A percentile compares a stretch with the other conserved stretches of the same genome.
Evolutionary conservation across 1,140 invertebrate genomes (phyloP).

Genomic region (Contarinia nasturtii): DNA sequence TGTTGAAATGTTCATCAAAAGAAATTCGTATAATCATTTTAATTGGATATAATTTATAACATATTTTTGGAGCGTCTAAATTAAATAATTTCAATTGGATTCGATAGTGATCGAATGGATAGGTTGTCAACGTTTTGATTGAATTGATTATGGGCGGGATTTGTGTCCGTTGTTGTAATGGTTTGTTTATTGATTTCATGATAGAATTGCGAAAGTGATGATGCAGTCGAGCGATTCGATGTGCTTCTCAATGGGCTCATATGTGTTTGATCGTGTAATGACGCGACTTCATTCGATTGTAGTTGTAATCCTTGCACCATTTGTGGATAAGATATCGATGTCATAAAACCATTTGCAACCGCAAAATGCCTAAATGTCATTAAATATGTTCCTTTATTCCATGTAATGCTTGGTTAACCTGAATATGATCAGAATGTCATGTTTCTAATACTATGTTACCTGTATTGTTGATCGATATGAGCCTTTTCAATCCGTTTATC

Average conservation of each 20-base stretch:
- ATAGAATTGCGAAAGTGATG: not conserved
- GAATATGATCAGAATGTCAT: too few relatives aligned
- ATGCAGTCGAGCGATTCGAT: not conserved
- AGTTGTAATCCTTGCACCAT: not conserved
- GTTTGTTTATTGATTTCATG: not conserved
- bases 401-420: too few relatives aligned
- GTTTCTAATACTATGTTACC: constrained; percentile 31
- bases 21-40: too few relatives aligned
- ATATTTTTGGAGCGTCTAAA: too few relatives aligned
- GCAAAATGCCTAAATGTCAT: constrained; percentile 18
- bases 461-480: constrained; percentile 81
- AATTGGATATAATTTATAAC: too few relatives aligned
- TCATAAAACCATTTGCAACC: constrained; percentile 25
- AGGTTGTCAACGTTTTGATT: too few relatives aligned
- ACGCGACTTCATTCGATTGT: too few relatives aligned
- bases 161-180: not conserved
- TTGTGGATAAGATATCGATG: constrained; percentile 9
- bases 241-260: not conserved
- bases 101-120: too few relatives aligned
- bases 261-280: too few relatives aligned
- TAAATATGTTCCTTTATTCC: not conserved
- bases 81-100: too few relatives aligned
- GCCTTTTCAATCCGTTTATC: constrained; percentile 93
- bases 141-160: too few relatives aligned
- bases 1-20: too few relatives aligned